phyloP scores from a whole-genome alignment of 2,888 invertebrate species.

The Selenia dentaria region DNA sequence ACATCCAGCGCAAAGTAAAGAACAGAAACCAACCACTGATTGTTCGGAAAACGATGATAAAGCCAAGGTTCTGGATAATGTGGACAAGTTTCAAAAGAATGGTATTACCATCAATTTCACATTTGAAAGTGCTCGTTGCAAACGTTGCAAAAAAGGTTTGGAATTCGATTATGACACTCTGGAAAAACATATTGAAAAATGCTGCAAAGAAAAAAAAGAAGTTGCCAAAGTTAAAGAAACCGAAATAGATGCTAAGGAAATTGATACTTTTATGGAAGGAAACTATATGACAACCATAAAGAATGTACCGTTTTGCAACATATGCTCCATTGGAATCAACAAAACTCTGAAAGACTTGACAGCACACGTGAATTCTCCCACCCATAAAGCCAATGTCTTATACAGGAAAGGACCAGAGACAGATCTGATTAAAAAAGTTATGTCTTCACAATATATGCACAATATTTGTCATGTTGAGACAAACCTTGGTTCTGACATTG shows the following conservation, averaged over 20 bases:
- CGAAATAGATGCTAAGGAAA: neutral
- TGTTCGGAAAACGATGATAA: neutral
- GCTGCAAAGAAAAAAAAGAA: neutral
- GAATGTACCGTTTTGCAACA: neutral
- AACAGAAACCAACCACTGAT: neutral
- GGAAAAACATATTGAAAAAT: conserved; percentile 3
- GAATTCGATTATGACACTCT: neutral
- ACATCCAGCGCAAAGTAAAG: neutral
- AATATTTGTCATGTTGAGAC: neutral
- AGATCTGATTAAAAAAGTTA: neutral
- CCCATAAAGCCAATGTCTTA: conserved; percentile 1
- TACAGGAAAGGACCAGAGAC: neutral
- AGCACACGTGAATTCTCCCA: neutral
- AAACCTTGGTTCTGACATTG: conserved; percentile 6
- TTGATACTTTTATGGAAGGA: neutral
- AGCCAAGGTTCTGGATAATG: conserved; percentile 8
- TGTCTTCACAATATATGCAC: neutral
- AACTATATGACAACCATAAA: neutral
- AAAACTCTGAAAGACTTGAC: neutral
- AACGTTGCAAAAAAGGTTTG: neutral
- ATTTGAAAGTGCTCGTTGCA: conserved; percentile 27
- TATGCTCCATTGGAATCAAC: neutral
- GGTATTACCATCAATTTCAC: conserved; percentile 44
- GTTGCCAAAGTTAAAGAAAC: too few relatives aligned
- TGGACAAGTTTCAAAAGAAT: conserved; percentile 41